Evolutionary conservation across 2,888 invertebrate genomes (phyloP).

Genomic region (Thecophora atra): DNA sequence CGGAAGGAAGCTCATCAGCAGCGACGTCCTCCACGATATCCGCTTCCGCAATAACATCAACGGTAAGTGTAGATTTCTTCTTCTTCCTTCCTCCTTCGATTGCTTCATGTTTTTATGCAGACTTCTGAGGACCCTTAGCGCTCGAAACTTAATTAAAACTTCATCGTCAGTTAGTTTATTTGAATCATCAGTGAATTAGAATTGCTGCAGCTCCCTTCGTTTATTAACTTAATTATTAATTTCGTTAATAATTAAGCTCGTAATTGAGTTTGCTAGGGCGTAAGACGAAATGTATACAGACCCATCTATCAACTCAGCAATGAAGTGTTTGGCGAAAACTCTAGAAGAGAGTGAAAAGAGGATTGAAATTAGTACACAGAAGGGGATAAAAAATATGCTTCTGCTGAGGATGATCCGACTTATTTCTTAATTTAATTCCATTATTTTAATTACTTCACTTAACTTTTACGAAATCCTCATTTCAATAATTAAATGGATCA

Average conservation of each 20-base stretch:
- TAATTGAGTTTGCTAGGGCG: slow-evolving; percentile 15
- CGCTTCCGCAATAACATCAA: slow-evolving; percentile 24
- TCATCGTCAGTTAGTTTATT: background rate
- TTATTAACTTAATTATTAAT: slow-evolving; percentile 25
- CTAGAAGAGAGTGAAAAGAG: too few species aligned
- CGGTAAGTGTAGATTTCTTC: slow-evolving; percentile 29
- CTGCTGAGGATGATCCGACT: too few species aligned
- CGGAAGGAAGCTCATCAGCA: slow-evolving; percentile 1
- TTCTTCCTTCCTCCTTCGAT: background rate
- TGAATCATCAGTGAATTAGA: slow-evolving; percentile 1
- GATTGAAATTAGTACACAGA: too few species aligned
- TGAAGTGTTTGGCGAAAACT: too few species aligned
- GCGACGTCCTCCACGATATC: slow-evolving; percentile 23
- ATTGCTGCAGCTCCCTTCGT: slow-evolving; percentile 3
- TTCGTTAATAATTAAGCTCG: background rate
- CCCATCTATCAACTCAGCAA: too few species aligned
- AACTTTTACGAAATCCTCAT: too few species aligned
- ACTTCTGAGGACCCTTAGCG: background rate
- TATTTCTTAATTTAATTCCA: too few species aligned
- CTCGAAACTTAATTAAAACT: slow-evolving; percentile 21
- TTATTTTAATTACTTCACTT: too few species aligned
- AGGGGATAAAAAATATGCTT: too few species aligned
- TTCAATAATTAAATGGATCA: too few species aligned
- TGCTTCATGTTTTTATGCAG: background rate
- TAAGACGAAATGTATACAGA: background rate